Conservation (phyloP, 2,113 vertebrate genomes). For the Dunckerocampus dactyliophorus region DNA sequence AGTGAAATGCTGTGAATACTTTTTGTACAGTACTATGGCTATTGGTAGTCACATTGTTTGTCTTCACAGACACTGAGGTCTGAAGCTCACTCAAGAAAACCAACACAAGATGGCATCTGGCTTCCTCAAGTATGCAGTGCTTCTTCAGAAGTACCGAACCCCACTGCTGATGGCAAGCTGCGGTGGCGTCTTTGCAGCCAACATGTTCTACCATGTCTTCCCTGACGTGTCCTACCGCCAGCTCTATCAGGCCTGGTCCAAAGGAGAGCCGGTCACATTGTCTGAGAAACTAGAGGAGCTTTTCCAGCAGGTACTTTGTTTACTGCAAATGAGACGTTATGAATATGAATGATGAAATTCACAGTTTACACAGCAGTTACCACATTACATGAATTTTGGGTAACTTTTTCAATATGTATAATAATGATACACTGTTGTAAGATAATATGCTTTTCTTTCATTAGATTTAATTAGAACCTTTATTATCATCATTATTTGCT, state of each 20-base stretch:
- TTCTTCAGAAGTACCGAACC: conserved; percentile 79
- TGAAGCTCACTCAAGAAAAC: conserved; percentile 5
- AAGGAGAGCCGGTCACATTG: conserved; percentile 73
- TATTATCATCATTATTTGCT: too few relatives aligned
- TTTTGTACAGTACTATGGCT: not conserved
- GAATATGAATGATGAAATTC: too few relatives aligned
- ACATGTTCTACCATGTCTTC: conserved; percentile 80
- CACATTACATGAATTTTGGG: too few relatives aligned
- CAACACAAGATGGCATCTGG: conserved; percentile 68
- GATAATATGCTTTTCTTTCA: too few relatives aligned
- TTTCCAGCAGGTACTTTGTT: conserved; percentile 69
- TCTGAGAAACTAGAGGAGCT: conserved; percentile 63
- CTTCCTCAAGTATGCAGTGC: conserved; percentile 68
- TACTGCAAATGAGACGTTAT: too few relatives aligned
- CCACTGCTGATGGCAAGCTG: conserved; percentile 77
- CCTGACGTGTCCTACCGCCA: conserved; percentile 75
- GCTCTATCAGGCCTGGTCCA: conserved; percentile 84
- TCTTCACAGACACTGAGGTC: conserved; percentile 29
- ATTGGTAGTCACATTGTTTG: not conserved
- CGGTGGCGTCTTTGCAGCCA: conserved; percentile 76
- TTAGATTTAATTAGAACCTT: too few relatives aligned
- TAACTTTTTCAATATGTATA: too few relatives aligned
- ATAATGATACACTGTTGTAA: too few relatives aligned
- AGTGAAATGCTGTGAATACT: too few relatives aligned
- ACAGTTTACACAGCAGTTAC: too few relatives aligned